A percentile compares a stretch with the other conserved stretches of the same genome.
These are phyloP conservation scores for Seladonia tumulorum DNA, from an alignment of 2,888 invertebrate genomes.

Conservation along the genomic window DNA sequence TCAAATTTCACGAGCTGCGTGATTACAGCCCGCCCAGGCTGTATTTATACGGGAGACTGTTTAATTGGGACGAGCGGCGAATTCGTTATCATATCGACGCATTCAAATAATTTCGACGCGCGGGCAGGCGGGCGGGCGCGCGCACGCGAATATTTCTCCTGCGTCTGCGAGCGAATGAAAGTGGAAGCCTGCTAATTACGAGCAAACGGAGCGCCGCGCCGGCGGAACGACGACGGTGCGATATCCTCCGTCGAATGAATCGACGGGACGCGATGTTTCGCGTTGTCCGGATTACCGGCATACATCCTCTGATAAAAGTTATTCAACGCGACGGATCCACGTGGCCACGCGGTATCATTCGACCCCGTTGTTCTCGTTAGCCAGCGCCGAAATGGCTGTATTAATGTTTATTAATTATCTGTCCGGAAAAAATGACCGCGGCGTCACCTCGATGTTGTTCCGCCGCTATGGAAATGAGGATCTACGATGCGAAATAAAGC, in stretches of 20 bases:
- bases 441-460: neutral
- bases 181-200: constrained; percentile 18
- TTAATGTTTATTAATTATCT: constrained; percentile 5
- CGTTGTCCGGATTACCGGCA: neutral
- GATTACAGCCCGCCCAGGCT: constrained; percentile 10
- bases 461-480: neutral
- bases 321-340: neutral
- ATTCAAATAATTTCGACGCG: constrained; percentile 24
- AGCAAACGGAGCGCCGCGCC: constrained; percentile 10
- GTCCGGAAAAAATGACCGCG: neutral
- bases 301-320: neutral
- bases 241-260: neutral
- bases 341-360: neutral
- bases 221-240: neutral
- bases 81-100: constrained; percentile 29
- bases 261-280: neutral
- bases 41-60: constrained; percentile 29
- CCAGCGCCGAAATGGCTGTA: neutral
- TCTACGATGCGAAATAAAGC: neutral
- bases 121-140: neutral
- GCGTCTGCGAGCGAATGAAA: constrained; percentile 1
- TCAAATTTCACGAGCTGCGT: constrained; percentile 28
- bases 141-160: neutral
- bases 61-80: constrained; percentile 23
- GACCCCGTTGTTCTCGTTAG: neutral